Evolutionary conservation across 1,140 invertebrate species (phyloP), one percentile per base, ranked within the genome.

Genomic region (Whitmania pigra): DNA sequence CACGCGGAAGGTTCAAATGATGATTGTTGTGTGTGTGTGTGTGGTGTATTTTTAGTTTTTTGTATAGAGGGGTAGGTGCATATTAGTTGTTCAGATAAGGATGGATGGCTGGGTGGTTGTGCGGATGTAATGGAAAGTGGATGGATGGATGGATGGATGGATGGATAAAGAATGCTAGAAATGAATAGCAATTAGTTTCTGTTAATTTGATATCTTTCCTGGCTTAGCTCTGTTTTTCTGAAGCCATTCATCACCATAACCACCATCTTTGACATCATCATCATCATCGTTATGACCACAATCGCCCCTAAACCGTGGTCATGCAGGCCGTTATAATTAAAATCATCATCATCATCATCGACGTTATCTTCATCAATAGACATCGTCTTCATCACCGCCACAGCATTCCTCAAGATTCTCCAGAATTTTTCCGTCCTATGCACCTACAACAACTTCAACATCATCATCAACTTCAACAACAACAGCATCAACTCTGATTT

Each of bases 41-140:
- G 9, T 67, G 66, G 36, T 36, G 27, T n/a, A n/a, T n/a, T n/a
- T 9, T 20, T 36, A 31, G 43, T 22, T 29, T 29, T 53, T 72
- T 60, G 27, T n/a, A n/a, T 27, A 57, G 20, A 57, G 9, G 55
- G 5, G 9, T n/a, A 57, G 55, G 55, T n/a, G 9, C 31, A 2
- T n/a, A 36, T 60, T 25, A 55, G 4, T 69, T 25, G 36, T 25
- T 69, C 25, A 69, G 68, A 49, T 36, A 71, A n/a, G 36, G 69
- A 57, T 49, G 43, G 31, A 11, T 3, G 69, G 53, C 2, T 57
- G 6, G 53, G 7, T 63, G 69, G 53, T 4, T 71, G 69, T 7
- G 13, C 0, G 60, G 60, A 63, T 11, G n/a, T n/a, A n/a, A n/a
- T n/a, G n/a, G n/a, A n/a, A n/a, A n/a, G n/a, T n/a, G 20, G 60